A percentile compares a stretch with the other conserved stretches of the same genome.
phyloP scores from a whole-genome alignment of 1,140 invertebrate species.

The Magallana angulata region DNA sequence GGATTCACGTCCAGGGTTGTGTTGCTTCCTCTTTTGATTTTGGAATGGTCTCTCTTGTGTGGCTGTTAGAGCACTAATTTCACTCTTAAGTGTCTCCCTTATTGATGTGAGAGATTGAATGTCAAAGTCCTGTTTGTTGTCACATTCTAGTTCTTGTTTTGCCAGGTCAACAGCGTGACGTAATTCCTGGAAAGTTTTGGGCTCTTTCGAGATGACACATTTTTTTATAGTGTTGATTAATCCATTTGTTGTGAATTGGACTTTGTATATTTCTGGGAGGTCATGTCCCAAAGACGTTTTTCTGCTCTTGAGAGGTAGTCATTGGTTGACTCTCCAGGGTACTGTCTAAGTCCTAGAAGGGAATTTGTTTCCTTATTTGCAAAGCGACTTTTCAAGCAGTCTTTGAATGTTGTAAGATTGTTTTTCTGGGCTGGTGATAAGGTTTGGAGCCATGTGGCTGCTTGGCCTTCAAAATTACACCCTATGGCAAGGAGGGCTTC shows the following conservation, averaged over 20 bases:
- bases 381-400: not conserved
- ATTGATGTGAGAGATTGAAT: not conserved
- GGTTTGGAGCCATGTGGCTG: slow-evolving; percentile 7
- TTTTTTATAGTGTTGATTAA: not conserved
- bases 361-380: not conserved
- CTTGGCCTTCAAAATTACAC: slow-evolving; percentile 36
- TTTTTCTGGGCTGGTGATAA: not conserved
- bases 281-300: not conserved
- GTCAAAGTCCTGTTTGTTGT: not conserved
- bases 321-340: not conserved
- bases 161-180: not conserved
- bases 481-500: slow-evolving; percentile 13
- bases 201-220: slow-evolving; percentile 14
- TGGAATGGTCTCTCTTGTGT: too few relatives aligned
- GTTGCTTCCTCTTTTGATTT: too few relatives aligned
- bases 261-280: slow-evolving; percentile 24
- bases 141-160: not conserved
- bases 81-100: not conserved
- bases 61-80: not conserved
- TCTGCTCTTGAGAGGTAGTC: slow-evolving; percentile 25
- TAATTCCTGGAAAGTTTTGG: slow-evolving; percentile 9
- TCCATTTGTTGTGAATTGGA: slow-evolving; percentile 13
- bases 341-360: slow-evolving; percentile 3
- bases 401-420: not conserved
- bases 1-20: too few relatives aligned